These are phyloP conservation scores for Otus sunia DNA, from an alignment of 2,113 vertebrate species.

Conservation along the genomic window DNA sequence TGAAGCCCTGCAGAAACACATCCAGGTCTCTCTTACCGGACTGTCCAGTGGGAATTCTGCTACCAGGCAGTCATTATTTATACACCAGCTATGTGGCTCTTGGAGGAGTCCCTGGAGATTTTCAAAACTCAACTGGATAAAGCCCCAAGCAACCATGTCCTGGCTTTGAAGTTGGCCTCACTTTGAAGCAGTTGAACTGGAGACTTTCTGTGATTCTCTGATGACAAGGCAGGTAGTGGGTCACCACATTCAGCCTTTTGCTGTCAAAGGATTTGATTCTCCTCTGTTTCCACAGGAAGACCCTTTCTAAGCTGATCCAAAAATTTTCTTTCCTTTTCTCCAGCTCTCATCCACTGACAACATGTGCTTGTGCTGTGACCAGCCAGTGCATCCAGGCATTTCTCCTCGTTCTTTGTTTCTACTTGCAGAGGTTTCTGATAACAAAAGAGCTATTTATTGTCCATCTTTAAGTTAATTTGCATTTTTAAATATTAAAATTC, in stretches of 20 bases:
- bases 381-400: background rate
- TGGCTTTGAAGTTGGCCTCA: background rate
- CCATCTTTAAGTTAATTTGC: background rate
- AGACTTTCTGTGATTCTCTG: background rate
- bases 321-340: background rate
- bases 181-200: background rate
- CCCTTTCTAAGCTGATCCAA: background rate
- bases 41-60: background rate
- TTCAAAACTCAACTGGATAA: background rate
- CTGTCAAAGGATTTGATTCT: background rate
- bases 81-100: background rate
- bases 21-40: background rate
- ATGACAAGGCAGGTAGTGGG: rapidly evolving
- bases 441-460: background rate
- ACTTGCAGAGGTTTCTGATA: background rate
- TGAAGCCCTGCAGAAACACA: background rate
- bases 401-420: background rate
- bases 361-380: background rate
- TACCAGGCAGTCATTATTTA: background rate
- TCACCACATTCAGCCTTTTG: background rate
- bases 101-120: background rate
- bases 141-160: background rate
- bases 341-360: background rate
- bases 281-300: background rate
- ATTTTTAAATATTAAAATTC: background rate